Evolutionary conservation across 2,113 vertebrate species (phyloP).

Genomic region (Cheilinus undulatus): DNA sequence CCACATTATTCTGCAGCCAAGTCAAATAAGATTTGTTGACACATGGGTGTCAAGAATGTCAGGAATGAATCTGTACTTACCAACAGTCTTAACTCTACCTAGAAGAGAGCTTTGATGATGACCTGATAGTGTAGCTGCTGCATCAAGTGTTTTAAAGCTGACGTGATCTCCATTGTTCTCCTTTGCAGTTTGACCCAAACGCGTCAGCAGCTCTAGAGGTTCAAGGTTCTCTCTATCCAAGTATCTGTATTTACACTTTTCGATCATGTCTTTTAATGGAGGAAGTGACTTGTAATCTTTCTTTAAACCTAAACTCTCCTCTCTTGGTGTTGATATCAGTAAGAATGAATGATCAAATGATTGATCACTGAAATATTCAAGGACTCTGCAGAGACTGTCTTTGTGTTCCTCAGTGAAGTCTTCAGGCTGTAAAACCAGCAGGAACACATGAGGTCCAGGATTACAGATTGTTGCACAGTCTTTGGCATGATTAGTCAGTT

Average conservation of each 20-base stretch:
- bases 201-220: not conserved
- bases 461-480: conserved; percentile 2
- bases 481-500: conserved; percentile 3
- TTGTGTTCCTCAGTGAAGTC: conserved; percentile 43
- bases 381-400: not conserved
- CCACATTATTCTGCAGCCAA: too few relatives aligned
- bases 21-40: too few relatives aligned
- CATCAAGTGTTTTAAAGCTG: too few relatives aligned
- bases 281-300: not conserved
- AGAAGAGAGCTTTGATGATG: too few relatives aligned
- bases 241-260: not conserved
- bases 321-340: conserved; percentile 10
- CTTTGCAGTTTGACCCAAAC: not conserved
- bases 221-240: not conserved
- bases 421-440: conserved; percentile 58
- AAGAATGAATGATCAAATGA: conserved; percentile 44
- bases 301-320: not conserved
- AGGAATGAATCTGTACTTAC: too few relatives aligned
- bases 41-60: too few relatives aligned
- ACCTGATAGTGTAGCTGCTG: too few relatives aligned
- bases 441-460: conserved; percentile 65
- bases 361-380: not conserved
- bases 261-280: not conserved
- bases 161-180: conserved; percentile 6
- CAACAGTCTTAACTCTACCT: too few relatives aligned